Conservation (phyloP, 2,113 vertebrate species). For the Atrichornis clamosus region DNA sequence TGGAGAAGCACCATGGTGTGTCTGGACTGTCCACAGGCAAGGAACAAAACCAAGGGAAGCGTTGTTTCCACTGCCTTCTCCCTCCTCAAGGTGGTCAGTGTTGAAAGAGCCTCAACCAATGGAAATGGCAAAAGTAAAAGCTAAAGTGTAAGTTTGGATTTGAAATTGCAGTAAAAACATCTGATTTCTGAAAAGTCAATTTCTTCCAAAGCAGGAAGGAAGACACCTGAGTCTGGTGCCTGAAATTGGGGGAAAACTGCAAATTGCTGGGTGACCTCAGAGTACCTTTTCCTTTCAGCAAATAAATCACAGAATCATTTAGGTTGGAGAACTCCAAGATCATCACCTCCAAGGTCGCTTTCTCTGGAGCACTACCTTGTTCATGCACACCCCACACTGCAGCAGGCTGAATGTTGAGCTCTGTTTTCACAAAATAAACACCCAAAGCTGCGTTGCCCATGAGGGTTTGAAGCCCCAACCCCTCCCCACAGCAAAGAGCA, state of each 20-base stretch:
- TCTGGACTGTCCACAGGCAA: background rate
- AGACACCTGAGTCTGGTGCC: background rate
- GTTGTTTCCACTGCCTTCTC: fast-evolving
- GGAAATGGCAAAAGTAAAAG: background rate
- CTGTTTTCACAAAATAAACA: background rate
- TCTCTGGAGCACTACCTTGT: background rate
- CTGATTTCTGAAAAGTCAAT: background rate
- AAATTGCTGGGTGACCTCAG: background rate
- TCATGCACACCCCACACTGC: background rate
- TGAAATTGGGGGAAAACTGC: background rate
- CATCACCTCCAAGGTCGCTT: background rate
- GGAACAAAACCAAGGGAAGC: background rate
- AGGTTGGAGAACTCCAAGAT: background rate
- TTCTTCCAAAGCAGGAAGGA: background rate
- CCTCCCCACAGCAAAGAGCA: background rate
- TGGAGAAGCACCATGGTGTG: background rate
- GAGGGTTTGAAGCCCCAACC: background rate
- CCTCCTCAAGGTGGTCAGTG: background rate
- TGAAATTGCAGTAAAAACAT: background rate
- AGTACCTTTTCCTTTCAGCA: background rate
- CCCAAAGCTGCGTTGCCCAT: background rate
- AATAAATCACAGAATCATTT: background rate
- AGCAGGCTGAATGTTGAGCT: background rate
- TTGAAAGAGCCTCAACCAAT: background rate
- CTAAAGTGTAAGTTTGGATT: background rate